Evolutionary conservation across 2,888 invertebrate species (phyloP), one percentile per base, ranked within the genome.

Genomic region (Micropterix aruncella): DNA sequence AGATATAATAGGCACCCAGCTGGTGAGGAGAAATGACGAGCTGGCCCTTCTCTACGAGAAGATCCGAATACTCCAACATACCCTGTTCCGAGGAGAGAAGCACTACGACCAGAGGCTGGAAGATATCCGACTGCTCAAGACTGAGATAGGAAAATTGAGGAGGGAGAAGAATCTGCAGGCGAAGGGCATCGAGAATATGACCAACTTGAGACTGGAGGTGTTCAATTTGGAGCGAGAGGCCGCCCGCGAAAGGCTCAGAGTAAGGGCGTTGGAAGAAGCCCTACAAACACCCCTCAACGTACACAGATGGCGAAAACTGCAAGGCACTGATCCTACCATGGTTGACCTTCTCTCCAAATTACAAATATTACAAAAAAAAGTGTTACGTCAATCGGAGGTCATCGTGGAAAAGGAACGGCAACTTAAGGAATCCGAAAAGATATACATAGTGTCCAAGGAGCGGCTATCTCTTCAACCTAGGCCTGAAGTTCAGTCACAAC

Each of bases 1-100:
- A 15, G 87, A 89, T 58, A 77, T 90, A 47, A 75, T 92, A 2
- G 89, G 87, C 0, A 79, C 87, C 0, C 91, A 92, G 59, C 69
- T 93, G 47, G 86, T 90, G 44, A 67, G 90, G 15, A 70, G 89
- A 47, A 90, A 89, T 57, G 89, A 90, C 54, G 87, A 92, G 64
- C 69, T 91, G 46, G 74, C 79, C 0, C 63, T 86, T 43, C 70
- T 89, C 18, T 83, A 83, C 52, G 85, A 87, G 61, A 87, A 88
- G 64, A 78, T 89, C 43, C 70, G 79, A 45, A 83, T 89, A 48
- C 70, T 88, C 51, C 81, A 89, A 59, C 73, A 79, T n/a, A 86
- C 86, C 0, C 60, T 93, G 43, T 79, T 82, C 54, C 77, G 83
- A n/a, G 36, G 12, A 36, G n/a, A 36, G 12, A 36, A 36, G n/a